Percentiles rank a stretch among this genome's conserved stretches.
phyloP scores from a whole-genome alignment of 2,797 vertebrate species.

The Silurus lanzhouensis region DNA sequence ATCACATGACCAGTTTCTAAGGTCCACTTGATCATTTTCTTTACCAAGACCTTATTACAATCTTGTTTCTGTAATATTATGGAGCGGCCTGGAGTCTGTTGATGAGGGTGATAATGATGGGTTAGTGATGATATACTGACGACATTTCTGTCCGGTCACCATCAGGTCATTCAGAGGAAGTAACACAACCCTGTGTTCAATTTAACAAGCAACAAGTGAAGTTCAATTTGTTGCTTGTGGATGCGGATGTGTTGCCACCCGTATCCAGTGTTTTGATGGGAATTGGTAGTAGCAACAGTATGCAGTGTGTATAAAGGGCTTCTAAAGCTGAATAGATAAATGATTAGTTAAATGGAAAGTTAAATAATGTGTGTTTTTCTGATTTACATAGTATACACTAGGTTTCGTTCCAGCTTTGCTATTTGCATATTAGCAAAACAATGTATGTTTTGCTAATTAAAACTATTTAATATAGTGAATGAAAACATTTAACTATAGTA shows the following conservation, averaged over 20 bases:
- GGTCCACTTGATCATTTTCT: constrained; percentile 2
- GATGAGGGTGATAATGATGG: constrained; percentile 76
- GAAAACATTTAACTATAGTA: too few relatives aligned
- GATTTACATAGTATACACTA: not conserved
- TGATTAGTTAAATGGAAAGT: not conserved
- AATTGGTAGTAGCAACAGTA: not conserved
- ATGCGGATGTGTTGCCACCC: not conserved
- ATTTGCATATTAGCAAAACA: not conserved
- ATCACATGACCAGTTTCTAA: constrained; percentile 18
- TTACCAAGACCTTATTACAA: constrained; percentile 25
- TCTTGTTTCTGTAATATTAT: constrained; percentile 11
- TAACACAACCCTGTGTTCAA: constrained; percentile 46
- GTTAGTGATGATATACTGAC: constrained; percentile 74
- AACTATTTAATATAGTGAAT: not conserved
- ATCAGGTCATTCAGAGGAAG: constrained; percentile 79
- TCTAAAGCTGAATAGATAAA: too few relatives aligned
- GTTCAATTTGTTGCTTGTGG: not conserved
- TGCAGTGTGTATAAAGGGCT: too few relatives aligned
- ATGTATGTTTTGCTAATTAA: not conserved
- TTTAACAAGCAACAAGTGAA: not conserved
- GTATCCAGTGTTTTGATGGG: not conserved
- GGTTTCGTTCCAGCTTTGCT: not conserved
- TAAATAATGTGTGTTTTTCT: not conserved
- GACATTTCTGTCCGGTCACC: constrained; percentile 65
- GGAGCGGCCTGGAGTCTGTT: constrained; percentile 72